Evolutionary conservation across 2,888 invertebrate genomes (phyloP), one percentile per base, ranked within the genome.

Genomic region (Eupithecia subfuscata): DNA sequence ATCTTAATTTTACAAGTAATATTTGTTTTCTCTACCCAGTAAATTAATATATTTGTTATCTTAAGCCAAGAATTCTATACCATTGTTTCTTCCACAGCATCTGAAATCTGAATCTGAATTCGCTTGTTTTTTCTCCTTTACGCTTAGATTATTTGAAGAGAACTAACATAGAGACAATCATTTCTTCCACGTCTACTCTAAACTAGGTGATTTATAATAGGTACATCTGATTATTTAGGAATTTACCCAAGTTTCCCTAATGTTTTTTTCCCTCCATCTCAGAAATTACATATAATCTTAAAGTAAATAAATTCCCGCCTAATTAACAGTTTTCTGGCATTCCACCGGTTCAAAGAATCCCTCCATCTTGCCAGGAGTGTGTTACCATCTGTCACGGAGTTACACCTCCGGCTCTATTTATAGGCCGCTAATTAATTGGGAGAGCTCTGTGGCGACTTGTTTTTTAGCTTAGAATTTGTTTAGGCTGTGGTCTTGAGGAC

Each of bases 381-480:
- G 93, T 93, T 86, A 88, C 87, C 93, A 93, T 93, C 92, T 92
- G 93, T 94, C 94, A 91, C 87, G 84, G 83, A 45, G 87, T 86
- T 85, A 88, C 91, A 87, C 90, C 90, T 88, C 88, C 88, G 84
- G 87, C 86, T 71, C 89, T 93, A 92, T 92, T 92, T 93, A 91
- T 92, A 92, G 89, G 82, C 82, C 82, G 76, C 78, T 93, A 92
- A 93, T 93, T 93, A 92, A 93, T 92, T 87, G 85, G 87, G 86
- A 84, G 85, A 85, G 70, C 71, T 76, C 73, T 64, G 71, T 70
- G 52, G 82, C 79, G 79, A 69, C 45, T 74, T 73, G 70, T 77
- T 75, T 79, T 78, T 73, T 71, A 25, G 60, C 60, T 60, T 60
- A 60, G 60, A 60, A 60, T 60, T 60, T 60, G 60, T 60, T 60